Evolutionary conservation across 2,797 vertebrate species (phyloP), one percentile per base, ranked within the genome.

Genomic region (Eptatretus atami): DNA sequence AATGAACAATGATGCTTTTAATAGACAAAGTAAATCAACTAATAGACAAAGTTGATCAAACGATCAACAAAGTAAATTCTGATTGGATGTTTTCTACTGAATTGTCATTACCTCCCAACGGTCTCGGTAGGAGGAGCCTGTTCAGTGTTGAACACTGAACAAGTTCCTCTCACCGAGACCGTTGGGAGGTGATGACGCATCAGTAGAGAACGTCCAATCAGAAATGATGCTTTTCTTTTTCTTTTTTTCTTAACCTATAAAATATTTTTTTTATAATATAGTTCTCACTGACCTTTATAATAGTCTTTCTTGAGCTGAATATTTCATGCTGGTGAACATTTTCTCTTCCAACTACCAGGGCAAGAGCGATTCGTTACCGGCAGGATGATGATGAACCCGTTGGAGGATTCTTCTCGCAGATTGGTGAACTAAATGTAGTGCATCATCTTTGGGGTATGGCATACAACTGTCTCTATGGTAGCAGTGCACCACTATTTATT

Each of bases 361-460:
- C 86, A 67, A 80, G 84, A 54, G 90, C 84, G 1, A 86, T 98
- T 65, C 70, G 82, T 15, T 84, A 81, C 71, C 79, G 87, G 25
- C 90, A 98, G 73, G 82, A 85, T 15, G 77, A 70, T 63, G 73
- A 76, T 0, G 86, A 95, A 73, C 86, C 92, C 0, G 85, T 92
- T 13, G 86, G 85, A 69, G 92, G 86, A 1, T 92, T 94, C 75
- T 93, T 92, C 78, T 96, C 86, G 53, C 86, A 95, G 71, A 95
- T 95, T 12, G 90, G 87, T 44, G 78, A 80, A 70, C 78, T 93
- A 6, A 95, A 94, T 15, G 90, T 86, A 83, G 86, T 92, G 66
- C 86, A 93, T 73, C 86, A 95, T 69, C 83, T 93, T 24, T 94
- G 86, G 86, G 88, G 86, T 96, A 76, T 67, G 24, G 31, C 31